Evolutionary conservation across 2,797 vertebrate species (phyloP).

Genomic region (Myotis myotis): DNA sequence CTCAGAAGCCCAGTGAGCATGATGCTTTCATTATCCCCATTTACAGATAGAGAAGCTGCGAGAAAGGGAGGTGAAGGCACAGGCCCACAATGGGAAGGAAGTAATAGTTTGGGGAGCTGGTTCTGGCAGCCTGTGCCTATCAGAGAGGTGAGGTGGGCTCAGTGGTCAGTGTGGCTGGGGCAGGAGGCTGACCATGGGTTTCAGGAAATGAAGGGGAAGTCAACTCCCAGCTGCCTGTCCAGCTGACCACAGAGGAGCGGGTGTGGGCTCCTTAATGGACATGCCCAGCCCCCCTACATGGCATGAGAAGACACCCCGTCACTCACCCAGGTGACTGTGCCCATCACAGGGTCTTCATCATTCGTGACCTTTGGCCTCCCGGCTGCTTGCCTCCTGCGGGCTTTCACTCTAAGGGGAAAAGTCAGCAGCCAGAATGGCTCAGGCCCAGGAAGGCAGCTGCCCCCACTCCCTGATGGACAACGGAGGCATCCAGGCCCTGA

Average conservation of each 20-base stretch:
- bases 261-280: neutral
- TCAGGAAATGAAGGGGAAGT: neutral
- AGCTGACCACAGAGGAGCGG: too few species aligned
- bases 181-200: neutral
- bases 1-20: neutral
- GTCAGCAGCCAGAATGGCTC: neutral
- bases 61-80: neutral
- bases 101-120: neutral
- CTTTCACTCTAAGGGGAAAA: conserved; percentile 44
- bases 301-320: fast-evolving
- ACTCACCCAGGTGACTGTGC: conserved; percentile 43
- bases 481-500: neutral
- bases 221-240: neutral
- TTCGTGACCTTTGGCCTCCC: neutral
- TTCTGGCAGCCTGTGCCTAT: neutral
- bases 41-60: neutral
- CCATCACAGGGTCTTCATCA: conserved; percentile 44
- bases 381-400: neutral
- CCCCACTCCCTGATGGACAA: fast-evolving
- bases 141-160: neutral
- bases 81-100: neutral
- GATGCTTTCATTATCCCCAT: neutral
- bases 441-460: neutral
- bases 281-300: fast-evolving
- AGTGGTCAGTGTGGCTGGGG: neutral